Conservation (phyloP, 2,888 invertebrate species). For the Ormia ochracea region DNA sequence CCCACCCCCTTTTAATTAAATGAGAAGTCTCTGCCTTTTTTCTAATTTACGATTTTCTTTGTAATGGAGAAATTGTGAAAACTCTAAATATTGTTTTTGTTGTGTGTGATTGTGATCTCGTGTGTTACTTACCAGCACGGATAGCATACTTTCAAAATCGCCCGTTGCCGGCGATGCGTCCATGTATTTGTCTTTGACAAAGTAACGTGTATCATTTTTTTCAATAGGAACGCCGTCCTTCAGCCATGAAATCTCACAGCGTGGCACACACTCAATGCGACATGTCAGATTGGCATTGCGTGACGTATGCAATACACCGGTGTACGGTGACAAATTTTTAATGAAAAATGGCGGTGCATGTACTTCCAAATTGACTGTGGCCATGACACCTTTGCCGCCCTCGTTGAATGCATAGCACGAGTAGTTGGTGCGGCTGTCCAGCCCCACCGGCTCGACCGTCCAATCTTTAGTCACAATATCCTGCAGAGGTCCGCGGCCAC, state of each 20-base stretch:
- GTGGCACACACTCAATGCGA: conserved; percentile 92
- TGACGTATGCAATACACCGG: conserved; percentile 87
- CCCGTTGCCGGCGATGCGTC: conserved; percentile 87
- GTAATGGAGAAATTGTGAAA: conserved; percentile 5
- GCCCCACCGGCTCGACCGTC: conserved; percentile 88
- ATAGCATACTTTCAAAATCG: conserved; percentile 92
- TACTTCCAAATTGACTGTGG: conserved; percentile 84
- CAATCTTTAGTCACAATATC: conserved; percentile 87
- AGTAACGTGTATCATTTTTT: conserved; percentile 80
- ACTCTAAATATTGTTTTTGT: background rate
- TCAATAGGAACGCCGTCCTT: conserved; percentile 85
- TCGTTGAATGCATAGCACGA: conserved; percentile 91
- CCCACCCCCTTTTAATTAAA: background rate
- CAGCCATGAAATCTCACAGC: conserved; percentile 90
- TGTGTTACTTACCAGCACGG: conserved; percentile 83
- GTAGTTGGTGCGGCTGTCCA: conserved; percentile 92
- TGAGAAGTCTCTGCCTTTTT: background rate
- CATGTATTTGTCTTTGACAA: conserved; percentile 82
- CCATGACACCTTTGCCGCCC: conserved; percentile 86
- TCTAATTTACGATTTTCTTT: conserved; percentile 17
- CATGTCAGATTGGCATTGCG: conserved; percentile 88
- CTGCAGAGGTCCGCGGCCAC: conserved; percentile 82
- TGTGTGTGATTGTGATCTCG: background rate
- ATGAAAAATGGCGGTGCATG: conserved; percentile 92
- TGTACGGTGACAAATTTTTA: conserved; percentile 87